Conservation (phyloP, 1,140 invertebrate species). For the Caerostris extrusa region DNA sequence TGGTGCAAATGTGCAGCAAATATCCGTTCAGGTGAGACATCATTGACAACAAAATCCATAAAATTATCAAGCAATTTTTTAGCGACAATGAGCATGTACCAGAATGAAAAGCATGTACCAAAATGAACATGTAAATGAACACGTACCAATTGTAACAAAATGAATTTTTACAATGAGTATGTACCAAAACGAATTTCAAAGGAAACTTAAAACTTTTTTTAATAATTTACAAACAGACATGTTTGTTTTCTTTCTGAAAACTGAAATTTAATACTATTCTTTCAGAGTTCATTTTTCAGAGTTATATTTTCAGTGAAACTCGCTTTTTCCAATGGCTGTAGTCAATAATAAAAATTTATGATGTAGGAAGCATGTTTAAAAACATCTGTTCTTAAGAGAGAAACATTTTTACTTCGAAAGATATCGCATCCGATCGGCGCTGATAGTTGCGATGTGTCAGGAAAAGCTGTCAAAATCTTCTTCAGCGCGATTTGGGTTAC, state of each 20-base stretch:
- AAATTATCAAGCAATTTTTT: too few species aligned
- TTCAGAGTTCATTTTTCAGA: neutral
- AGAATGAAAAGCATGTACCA: too few species aligned
- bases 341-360: conserved; percentile 17
- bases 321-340: neutral
- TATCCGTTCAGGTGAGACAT: too few species aligned
- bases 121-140: too few species aligned
- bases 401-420: conserved; percentile 5
- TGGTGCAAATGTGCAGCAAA: too few species aligned
- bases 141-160: too few species aligned
- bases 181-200: too few species aligned
- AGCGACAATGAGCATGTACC: too few species aligned
- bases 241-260: neutral
- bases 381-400: neutral
- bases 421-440: neutral
- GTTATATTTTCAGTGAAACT: neutral
- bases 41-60: too few species aligned
- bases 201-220: too few species aligned
- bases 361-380: neutral
- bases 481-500: neutral
- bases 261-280: neutral
- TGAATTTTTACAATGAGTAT: too few species aligned
- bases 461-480: conserved; percentile 27
- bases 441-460: conserved; percentile 7
- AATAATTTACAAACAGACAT: too few species aligned